A percentile compares a stretch with the other conserved stretches of the same genome.
These are phyloP conservation scores for Epinotia bilunana DNA, from an alignment of 2,888 invertebrate species.

Conservation along the genomic window DNA sequence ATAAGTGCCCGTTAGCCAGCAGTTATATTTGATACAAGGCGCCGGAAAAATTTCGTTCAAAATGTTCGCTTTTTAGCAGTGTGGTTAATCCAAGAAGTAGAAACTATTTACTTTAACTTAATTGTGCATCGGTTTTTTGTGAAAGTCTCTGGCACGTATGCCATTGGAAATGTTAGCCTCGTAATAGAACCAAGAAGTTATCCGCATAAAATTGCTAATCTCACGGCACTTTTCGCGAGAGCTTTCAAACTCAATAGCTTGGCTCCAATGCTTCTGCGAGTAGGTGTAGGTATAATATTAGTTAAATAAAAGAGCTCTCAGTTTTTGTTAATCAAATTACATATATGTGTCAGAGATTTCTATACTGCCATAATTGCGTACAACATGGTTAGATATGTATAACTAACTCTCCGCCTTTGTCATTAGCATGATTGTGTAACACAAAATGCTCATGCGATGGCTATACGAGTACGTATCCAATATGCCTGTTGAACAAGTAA, in stretches of 20 bases:
- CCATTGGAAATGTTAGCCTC: no score
- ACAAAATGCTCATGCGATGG: constrained; percentile 39
- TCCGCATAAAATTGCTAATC: no score
- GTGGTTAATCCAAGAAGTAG: neutral
- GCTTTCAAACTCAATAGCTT: neutral
- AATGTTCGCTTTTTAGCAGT: neutral
- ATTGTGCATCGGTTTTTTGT: no score
- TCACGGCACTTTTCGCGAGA: no score
- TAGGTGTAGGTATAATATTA: neutral
- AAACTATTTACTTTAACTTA: no score
- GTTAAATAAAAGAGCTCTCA: neutral
- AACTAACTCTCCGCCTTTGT: constrained; percentile 43
- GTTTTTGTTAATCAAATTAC: neutral
- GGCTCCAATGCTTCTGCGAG: neutral
- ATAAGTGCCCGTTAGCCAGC: neutral
- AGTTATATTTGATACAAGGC: neutral
- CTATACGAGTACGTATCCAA: constrained; percentile 39
- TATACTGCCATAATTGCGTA: constrained; percentile 20
- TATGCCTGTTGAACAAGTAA: constrained; percentile 48
- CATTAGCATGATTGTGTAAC: constrained; percentile 44
- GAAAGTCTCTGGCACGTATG: no score
- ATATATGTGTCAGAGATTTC: constrained; percentile 20
- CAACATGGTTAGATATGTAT: constrained; percentile 32
- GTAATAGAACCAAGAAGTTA: no score
- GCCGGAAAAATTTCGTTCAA: neutral